A percentile compares a stretch with the other conserved stretches of the same genome.
Evolutionary conservation across 2,888 invertebrate species (phyloP).

Genomic region (Megastigmus dorsalis): DNA sequence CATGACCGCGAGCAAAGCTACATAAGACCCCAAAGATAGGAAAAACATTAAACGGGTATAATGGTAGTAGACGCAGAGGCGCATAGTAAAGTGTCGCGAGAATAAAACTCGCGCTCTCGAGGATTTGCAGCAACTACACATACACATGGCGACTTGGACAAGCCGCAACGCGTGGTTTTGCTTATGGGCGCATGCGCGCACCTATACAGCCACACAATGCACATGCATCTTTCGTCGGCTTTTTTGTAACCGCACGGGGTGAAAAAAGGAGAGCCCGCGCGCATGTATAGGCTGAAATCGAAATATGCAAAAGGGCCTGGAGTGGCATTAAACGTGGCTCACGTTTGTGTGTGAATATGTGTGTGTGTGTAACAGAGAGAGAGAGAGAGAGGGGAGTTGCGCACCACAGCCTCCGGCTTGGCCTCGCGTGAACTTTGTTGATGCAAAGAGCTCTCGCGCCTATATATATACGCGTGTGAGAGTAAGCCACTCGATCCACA

Average conservation of each 20-base stretch:
- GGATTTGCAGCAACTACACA: conserved; percentile 1
- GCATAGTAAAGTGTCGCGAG: neutral
- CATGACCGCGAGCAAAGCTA: conserved; percentile 6
- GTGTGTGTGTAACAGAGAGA: neutral
- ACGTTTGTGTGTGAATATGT: too few relatives aligned
- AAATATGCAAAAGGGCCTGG: too few relatives aligned
- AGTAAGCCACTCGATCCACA: too few relatives aligned
- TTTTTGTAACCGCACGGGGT: too few relatives aligned
- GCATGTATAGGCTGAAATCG: neutral
- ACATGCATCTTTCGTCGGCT: neutral
- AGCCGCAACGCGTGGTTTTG: too few relatives aligned
- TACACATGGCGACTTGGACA: too few relatives aligned
- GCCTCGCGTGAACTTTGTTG: conserved; percentile 11
- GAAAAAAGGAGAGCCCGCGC: too few relatives aligned
- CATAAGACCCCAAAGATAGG: neutral
- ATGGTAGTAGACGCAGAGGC: neutral
- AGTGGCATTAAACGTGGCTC: too few relatives aligned
- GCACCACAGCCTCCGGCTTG: neutral
- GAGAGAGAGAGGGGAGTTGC: neutral
- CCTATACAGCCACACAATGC: too few relatives aligned
- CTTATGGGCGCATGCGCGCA: too few relatives aligned
- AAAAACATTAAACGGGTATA: neutral
- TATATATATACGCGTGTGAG: too few relatives aligned
- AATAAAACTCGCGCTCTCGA: neutral
- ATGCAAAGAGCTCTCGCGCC: neutral